Evolutionary conservation across 2,113 vertebrate species (phyloP), one percentile per base, ranked within the genome.

Genomic region (Cottus gobio): DNA sequence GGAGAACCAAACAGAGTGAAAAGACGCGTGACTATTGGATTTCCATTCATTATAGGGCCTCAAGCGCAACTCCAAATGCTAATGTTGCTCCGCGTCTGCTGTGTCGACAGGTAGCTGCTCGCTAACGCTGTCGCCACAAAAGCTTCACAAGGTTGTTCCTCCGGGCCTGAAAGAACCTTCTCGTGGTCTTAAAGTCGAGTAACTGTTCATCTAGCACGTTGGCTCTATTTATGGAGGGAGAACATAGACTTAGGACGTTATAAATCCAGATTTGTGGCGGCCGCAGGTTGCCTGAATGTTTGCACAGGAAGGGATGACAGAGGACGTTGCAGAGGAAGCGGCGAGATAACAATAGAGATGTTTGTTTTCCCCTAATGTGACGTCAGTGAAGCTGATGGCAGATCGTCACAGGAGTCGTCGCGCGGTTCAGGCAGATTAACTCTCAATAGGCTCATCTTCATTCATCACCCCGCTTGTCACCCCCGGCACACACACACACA

Each of bases 371-470:
- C 78, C 31, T 64, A 69, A 84, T 79, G 54, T 26, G 6, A 82
- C 31, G 52, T 37, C 1, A 9, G 54, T 46, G 69, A 84, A 68
- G 80, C 84, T 73, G 76, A 73, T 44, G 57, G 69, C 64, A 68
- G 77, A 85, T 71, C 1, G 22, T 80, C 79, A 46, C 56, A 75
- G 73, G 75, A 84, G 75, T 70, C 82, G 60, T 42, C 58, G 28
- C 12, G 18, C 18, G 34, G 77, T 79, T 83, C 75, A 75, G 50
- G 66, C 82, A 82, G 76, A 88, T 88, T 84, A 88, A 68, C 73
- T 85, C 10, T 0, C 84, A 83, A 79, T 76, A 34, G 75, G 69
- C 85, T 90, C 86, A 86, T 91, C 74, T 85, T 81, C 83, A 87
- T 91, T 89, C 85, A 85, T 80, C 65, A 46, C 61, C 26, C 44